Evolutionary conservation across 2,797 vertebrate species (phyloP).

Genomic region (Malacoraja senta): DNA sequence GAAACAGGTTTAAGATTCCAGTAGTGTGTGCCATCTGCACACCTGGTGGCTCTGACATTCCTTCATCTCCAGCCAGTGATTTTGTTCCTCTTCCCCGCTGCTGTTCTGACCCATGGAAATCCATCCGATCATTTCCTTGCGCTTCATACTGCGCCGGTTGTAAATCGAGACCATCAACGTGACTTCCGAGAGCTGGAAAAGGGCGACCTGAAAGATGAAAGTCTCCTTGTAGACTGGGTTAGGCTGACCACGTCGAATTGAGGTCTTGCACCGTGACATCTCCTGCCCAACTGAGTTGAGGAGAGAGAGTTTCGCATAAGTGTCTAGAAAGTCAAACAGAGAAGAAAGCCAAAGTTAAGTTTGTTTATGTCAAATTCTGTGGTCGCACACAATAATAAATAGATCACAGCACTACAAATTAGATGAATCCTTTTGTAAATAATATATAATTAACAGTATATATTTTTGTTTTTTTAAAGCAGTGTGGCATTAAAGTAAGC

Average conservation of each 20-base stretch:
- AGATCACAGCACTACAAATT: neutral
- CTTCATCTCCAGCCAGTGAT: constrained; percentile 92
- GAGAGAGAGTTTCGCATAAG: constrained; percentile 83
- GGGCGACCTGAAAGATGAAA: constrained; percentile 91
- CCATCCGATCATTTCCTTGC: constrained; percentile 97
- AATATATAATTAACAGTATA: neutral
- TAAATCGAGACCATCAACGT: constrained; percentile 85
- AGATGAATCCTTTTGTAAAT: too few species aligned
- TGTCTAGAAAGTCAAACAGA: constrained; percentile 60
- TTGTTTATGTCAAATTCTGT: neutral
- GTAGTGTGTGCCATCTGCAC: constrained; percentile 84
- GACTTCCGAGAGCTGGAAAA: constrained; percentile 94
- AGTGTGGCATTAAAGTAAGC: neutral
- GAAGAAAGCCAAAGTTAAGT: constrained; percentile 36
- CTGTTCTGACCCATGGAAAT: constrained; percentile 83
- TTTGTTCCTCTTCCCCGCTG: constrained; percentile 83
- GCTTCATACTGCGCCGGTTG: constrained; percentile 85
- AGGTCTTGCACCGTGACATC: constrained; percentile 89
- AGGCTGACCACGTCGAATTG: constrained; percentile 81
- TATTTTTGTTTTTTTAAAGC: neutral
- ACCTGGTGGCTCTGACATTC: constrained; percentile 75
- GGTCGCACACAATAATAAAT: neutral
- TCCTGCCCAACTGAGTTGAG: constrained; percentile 87
- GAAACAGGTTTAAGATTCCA: constrained; percentile 69
- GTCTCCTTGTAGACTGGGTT: constrained; percentile 96